Conservation (phyloP, 2,888 invertebrate genomes). For the Myathropa florea region DNA sequence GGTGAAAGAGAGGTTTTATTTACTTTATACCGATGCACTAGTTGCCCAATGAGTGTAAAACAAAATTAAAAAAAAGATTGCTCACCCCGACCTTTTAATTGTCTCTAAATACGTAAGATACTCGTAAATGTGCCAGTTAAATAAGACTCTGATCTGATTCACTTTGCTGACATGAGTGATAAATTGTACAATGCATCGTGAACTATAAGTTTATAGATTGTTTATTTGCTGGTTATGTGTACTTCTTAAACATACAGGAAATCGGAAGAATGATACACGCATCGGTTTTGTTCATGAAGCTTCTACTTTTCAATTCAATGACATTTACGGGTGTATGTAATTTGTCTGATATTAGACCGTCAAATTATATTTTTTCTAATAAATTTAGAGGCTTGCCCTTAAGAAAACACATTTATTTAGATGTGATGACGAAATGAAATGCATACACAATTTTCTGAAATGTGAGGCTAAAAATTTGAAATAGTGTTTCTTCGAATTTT, state of each 20-base stretch:
- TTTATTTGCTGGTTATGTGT: neutral
- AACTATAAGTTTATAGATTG: slow-evolving; percentile 3
- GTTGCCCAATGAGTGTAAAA: neutral
- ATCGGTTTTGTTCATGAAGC: too few species aligned
- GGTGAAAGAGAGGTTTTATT: too few species aligned
- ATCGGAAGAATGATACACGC: neutral
- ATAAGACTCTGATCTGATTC: slow-evolving; percentile 48
- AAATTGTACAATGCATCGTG: slow-evolving; percentile 32
- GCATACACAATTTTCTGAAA: too few species aligned
- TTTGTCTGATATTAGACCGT: too few species aligned
- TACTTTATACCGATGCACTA: neutral
- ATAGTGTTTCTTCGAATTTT: too few species aligned
- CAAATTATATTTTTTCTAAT: too few species aligned
- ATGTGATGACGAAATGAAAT: too few species aligned
- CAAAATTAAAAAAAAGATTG: slow-evolving; percentile 4
- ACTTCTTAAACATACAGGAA: neutral
- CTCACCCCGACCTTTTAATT: neutral
- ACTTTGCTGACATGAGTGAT: slow-evolving; percentile 26
- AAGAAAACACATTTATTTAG: too few species aligned
- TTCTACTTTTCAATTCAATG: too few species aligned
- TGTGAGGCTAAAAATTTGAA: too few species aligned
- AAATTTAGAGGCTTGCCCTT: too few species aligned
- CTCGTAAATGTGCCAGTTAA: slow-evolving; percentile 69
- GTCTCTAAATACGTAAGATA: slow-evolving; percentile 43
- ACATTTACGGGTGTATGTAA: too few species aligned